Evolutionary conservation across 2,888 invertebrate genomes (phyloP).

Genomic region (Heliconius charithonia): DNA sequence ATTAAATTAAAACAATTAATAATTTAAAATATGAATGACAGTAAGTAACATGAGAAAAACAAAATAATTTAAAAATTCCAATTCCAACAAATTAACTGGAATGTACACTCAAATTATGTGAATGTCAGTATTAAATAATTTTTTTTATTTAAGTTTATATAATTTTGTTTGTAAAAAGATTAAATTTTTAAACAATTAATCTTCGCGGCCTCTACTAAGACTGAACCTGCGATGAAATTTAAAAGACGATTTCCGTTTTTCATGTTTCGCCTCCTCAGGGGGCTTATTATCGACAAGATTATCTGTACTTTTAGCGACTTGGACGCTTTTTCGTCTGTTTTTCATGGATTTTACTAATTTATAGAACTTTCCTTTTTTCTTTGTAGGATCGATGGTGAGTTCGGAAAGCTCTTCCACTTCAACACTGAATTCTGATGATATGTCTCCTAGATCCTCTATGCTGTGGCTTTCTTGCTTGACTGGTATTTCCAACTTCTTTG

Average conservation of each 20-base stretch:
- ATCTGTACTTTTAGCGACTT: conserved; percentile 78
- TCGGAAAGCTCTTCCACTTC: conserved; percentile 75
- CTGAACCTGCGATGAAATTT: conserved; percentile 79
- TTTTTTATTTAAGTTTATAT: conserved; percentile 44
- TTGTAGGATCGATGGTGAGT: conserved; percentile 63
- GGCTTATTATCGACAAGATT: conserved; percentile 68
- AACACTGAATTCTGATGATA: conserved; percentile 79
- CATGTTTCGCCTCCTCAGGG: conserved; percentile 65
- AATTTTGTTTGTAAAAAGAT: background rate
- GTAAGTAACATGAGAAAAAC: background rate
- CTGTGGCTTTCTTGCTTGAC: conserved; percentile 72
- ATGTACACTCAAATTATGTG: background rate
- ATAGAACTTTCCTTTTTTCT: conserved; percentile 78
- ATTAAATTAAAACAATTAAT: background rate
- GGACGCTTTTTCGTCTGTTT: conserved; percentile 78
- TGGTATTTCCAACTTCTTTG: conserved; percentile 70
- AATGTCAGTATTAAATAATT: conserved; percentile 15
- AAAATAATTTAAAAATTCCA: background rate
- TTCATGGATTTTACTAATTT: conserved; percentile 79
- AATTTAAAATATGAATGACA: too few relatives aligned
- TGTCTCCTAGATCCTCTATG: conserved; percentile 78
- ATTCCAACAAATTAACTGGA: too few relatives aligned
- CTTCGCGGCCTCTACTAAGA: conserved; percentile 74
- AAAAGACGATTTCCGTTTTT: conserved; percentile 70
- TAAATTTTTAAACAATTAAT: conserved; percentile 52